Evolutionary conservation across 1,140 invertebrate species (phyloP).

Genomic region (Arctopsyche grandis): DNA sequence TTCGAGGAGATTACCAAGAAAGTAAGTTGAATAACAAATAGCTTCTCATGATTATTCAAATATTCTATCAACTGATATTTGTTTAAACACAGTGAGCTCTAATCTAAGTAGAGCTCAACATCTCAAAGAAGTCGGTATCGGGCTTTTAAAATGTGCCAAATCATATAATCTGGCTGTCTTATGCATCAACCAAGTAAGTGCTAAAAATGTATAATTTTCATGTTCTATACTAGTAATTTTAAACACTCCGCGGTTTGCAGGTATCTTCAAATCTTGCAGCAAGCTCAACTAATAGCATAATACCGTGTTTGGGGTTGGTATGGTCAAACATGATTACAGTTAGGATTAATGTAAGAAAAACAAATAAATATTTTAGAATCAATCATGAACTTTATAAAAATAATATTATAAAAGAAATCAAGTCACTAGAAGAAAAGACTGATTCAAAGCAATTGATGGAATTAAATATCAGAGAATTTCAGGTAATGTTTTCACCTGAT

Average conservation of each 20-base stretch:
- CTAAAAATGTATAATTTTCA: conserved; percentile 18
- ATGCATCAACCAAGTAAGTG: conserved; percentile 49
- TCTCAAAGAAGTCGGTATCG: conserved; percentile 48
- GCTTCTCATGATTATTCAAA: background rate
- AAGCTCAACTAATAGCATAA: conserved; percentile 8
- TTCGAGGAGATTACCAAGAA: conserved; percentile 48
- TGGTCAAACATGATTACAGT: conserved; percentile 52
- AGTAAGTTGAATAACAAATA: background rate
- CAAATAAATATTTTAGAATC: conserved; percentile 28
- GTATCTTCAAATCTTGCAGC: background rate
- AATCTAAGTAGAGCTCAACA: conserved; percentile 37
- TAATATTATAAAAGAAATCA: background rate
- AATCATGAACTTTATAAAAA: background rate
- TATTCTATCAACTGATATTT: background rate
- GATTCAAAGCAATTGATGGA: background rate
- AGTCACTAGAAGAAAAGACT: background rate
- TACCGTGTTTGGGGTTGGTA: conserved; percentile 49
- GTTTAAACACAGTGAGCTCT: background rate
- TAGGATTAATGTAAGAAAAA: conserved; percentile 46
- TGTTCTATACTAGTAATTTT: too few species aligned
- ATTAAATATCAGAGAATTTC: conserved; percentile 42
- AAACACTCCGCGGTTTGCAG: too few species aligned
- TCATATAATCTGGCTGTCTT: conserved; percentile 45
- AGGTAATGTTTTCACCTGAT: conserved; percentile 43
- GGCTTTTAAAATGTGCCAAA: conserved; percentile 47